A percentile compares a stretch with the other conserved stretches of the same genome.
These are phyloP conservation scores for Oreocharis arfaki DNA, from an alignment of 2,113 vertebrate genomes.

Conservation along the genomic window DNA sequence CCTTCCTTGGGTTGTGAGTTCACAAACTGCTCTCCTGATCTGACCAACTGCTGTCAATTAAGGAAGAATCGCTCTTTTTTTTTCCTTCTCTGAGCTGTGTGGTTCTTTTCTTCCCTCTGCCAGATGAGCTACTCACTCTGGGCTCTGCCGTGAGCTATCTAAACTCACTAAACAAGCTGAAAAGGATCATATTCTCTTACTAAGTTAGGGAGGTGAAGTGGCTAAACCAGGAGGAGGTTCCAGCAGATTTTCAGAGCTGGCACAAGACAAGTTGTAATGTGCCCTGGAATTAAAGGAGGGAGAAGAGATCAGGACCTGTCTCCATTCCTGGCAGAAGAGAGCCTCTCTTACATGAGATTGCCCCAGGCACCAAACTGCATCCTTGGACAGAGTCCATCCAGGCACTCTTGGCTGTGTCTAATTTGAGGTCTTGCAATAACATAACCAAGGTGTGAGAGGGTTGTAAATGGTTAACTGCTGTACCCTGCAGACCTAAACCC, in stretches of 20 bases:
- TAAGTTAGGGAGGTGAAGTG: background rate
- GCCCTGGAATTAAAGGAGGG: background rate
- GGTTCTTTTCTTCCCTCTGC: background rate
- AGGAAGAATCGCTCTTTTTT: background rate
- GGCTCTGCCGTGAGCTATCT: background rate
- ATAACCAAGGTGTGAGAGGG: background rate
- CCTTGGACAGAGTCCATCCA: background rate
- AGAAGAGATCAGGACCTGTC: background rate
- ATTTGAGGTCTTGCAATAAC: background rate
- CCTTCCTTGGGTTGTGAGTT: background rate
- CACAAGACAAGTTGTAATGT: background rate
- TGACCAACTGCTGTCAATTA: background rate
- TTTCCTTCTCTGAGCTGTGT: background rate
- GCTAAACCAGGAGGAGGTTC: background rate
- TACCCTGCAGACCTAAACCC: background rate
- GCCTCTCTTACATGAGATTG: background rate
- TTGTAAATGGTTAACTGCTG: background rate
- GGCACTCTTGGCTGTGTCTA: background rate
- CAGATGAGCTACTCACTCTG: background rate
- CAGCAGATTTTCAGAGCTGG: background rate
- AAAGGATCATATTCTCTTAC: background rate
- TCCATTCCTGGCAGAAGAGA: background rate
- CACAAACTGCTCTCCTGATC: background rate
- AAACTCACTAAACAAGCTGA: background rate
- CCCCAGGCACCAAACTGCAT: background rate